These are phyloP conservation scores for Vulpes lagopus DNA, from an alignment of 2,113 vertebrate genomes.

Conservation along the genomic window DNA sequence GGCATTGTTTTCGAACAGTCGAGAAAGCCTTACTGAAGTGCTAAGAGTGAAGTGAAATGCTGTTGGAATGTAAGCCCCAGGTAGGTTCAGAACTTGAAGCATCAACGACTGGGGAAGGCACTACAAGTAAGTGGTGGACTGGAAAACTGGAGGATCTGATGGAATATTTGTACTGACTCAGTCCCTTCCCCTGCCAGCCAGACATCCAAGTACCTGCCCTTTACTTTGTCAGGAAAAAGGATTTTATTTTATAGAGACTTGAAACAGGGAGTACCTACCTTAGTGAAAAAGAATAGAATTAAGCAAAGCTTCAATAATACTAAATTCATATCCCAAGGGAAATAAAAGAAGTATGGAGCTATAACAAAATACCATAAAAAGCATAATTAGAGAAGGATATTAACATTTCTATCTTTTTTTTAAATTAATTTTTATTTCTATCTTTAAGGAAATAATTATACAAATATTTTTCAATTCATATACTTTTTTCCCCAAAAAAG, in stretches of 20 bases:
- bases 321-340: not conserved
- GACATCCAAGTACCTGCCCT: not conserved
- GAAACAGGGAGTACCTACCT: not conserved
- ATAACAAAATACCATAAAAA: slow-evolving; percentile 35
- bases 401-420: too few relatives aligned
- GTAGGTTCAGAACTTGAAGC: not conserved
- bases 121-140: not conserved
- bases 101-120: not conserved
- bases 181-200: not conserved
- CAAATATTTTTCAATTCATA: not conserved
- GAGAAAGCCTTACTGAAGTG: not conserved
- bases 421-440: not conserved
- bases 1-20: not conserved
- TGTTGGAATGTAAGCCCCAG: not conserved
- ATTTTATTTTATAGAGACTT: slow-evolving; percentile 20
- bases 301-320: not conserved
- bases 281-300: not conserved
- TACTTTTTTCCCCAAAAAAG: not conserved
- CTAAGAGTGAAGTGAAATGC: not conserved
- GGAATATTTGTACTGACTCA: not conserved
- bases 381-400: not conserved
- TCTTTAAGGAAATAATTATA: not conserved
- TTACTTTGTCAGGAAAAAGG: not conserved
- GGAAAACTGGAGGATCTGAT: not conserved
- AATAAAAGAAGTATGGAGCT: not conserved